Conservation (phyloP, 2,888 invertebrate genomes). For the Vandiemenella viatica region DNA sequence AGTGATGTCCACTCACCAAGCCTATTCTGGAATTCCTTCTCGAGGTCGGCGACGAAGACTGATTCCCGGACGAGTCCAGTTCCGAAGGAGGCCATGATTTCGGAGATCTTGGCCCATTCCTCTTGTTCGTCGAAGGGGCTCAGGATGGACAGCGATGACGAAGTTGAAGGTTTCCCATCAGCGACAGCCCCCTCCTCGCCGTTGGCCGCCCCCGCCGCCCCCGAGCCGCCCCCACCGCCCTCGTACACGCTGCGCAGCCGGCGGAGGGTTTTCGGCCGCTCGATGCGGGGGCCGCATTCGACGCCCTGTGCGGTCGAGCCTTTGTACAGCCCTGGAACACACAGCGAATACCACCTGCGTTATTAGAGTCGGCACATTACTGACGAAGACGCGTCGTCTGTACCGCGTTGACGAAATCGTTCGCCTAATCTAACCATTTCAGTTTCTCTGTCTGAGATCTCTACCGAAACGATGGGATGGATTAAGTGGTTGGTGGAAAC, state of each 20-base stretch:
- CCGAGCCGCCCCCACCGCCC: conserved; percentile 25
- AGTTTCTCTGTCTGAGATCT: too few species aligned
- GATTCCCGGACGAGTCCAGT: conserved; percentile 64
- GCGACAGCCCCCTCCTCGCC: conserved; percentile 29
- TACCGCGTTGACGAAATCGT: too few species aligned
- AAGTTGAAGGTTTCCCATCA: conserved; percentile 2
- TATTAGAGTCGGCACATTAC: too few species aligned
- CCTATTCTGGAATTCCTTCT: conserved; percentile 61
- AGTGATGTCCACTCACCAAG: conserved; percentile 32
- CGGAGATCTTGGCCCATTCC: conserved; percentile 92
- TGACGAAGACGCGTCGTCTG: too few species aligned
- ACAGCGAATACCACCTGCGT: too few species aligned
- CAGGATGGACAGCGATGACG: conserved; percentile 40
- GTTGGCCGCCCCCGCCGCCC: conserved; percentile 2
- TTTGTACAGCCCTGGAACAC: conserved; percentile 58
- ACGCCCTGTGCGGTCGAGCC: conserved; percentile 47
- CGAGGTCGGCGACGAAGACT: conserved; percentile 61
- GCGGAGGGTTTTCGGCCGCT: conserved; percentile 58
- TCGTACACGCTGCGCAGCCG: conserved; percentile 61
- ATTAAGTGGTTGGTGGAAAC: too few species aligned
- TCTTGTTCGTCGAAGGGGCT: conserved; percentile 88
- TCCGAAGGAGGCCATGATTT: conserved; percentile 89
- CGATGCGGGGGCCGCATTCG: conserved; percentile 31
- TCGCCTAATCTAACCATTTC: too few species aligned
- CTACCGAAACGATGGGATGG: too few species aligned